Conservation (phyloP, 2,797 vertebrate genomes). For the Sebastiscus albofasciatus region DNA sequence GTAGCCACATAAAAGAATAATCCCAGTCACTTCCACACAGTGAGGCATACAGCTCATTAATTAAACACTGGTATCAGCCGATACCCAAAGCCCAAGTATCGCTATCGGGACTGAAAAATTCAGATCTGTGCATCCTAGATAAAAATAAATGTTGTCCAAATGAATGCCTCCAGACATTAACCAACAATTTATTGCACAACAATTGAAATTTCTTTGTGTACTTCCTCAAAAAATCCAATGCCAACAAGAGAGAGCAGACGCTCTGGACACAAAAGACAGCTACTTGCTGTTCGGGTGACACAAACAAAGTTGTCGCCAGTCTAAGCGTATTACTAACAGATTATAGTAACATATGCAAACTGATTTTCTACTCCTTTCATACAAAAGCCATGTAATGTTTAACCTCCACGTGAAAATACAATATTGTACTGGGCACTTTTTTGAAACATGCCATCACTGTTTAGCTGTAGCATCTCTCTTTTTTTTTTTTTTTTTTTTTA, state of each 20-base stretch:
- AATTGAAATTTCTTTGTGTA: background rate
- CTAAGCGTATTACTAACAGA: background rate
- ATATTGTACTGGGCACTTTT: background rate
- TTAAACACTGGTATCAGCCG: fast-evolving
- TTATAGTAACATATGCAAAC: background rate
- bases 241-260: background rate
- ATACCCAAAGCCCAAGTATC: too few relatives aligned
- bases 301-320: background rate
- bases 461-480: background rate
- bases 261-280: background rate
- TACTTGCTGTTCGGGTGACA: background rate
- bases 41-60: too few relatives aligned
- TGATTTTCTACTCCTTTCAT: background rate
- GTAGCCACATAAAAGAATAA: too few relatives aligned
- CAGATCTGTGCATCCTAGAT: too few relatives aligned
- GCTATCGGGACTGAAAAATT: too few relatives aligned
- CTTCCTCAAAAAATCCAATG: background rate
- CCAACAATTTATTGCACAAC: background rate
- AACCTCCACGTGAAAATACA: background rate
- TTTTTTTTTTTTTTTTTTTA: background rate
- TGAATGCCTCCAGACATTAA: background rate
- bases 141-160: background rate
- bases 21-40: too few relatives aligned
- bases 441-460: background rate
- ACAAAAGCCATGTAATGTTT: background rate